Base-by-base conservation (phyloP, 2,888 invertebrate species). In the Tipula lateralis region DNA sequence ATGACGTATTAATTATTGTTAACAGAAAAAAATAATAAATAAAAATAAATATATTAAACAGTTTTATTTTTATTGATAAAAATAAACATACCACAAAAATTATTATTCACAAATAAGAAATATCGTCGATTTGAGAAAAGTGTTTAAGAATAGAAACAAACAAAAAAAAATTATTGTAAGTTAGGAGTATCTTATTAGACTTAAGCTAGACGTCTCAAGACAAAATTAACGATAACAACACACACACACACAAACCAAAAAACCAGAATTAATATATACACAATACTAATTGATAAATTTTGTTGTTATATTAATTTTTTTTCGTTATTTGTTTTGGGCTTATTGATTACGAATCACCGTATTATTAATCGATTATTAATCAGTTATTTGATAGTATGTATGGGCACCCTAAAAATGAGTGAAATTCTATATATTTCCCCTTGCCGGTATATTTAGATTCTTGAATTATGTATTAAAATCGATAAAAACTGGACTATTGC, bases 191-290 rank as follows among this genome's bases (percentile, higher is more conserved):
- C 66, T 66, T 66, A 24, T 66, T 66, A 66, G 66, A 66, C 66
- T 66, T 66, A 66, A 66, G 66, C 66, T 66, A 66, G 66, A 66
- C 66, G 66, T 66, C 66, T 66, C 66, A 66, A 66, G 66, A 66
- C 66, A 66, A 66, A 24, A 24, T 66, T 66, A 24, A 66, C 66
- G 66, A 66, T 66, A 24, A 66, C 39, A 39, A n/a, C 4, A 39
- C 39, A 13, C 9, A 39, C 9, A 39, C 24, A 24, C 19, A 66
- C 66, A 66, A 19, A 66, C 19, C 6, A 66, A 66, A 66, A 24
- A 66, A 66, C 66, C 24, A 24, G 66, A 66, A 66, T 66, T 66
- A 66, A 66, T 24, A 66, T 66, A 24, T 66, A 66, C 24, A 66
- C 66, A 7, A 66, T 66, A 66, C 24, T 66, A 66, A 66, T 66